Evolutionary conservation across 2,113 vertebrate genomes (phyloP), one percentile per base, ranked within the genome.

Genomic region (Serinus canaria): DNA sequence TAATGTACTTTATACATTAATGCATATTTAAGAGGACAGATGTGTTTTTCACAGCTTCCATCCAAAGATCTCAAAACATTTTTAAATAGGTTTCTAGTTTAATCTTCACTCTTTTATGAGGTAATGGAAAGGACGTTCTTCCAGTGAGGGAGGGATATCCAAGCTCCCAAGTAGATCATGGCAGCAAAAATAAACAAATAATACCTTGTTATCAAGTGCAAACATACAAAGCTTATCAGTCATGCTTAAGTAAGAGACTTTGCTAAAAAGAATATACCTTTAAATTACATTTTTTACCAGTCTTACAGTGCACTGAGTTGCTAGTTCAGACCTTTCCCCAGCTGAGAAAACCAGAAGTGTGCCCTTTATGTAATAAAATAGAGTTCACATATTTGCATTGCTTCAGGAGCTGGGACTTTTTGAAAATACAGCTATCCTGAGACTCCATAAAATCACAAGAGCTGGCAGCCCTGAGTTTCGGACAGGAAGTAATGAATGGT

Each of bases 401-500:
- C 68, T 97, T 92, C 82, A 86, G 94, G 82, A 93, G 75, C 70
- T 93, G 79, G 67, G 90, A 80, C 70, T 89, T 89, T 67, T 44
- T 50, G 90, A 94, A 96, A 95, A 91, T 88, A 79, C 92, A 80
- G 28, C 90, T 93, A 21, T 60, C 78, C 82, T 63, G 94, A 92
- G 90, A 94, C 90, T 86, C 67, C 86, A 73, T 94, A 80, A 95
- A 95, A 83, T 41, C 83, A 44, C 14, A 66, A 33, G 77, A 83
- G 82, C 41, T 91, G 94, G 93, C 84, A 94, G 90, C 50, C 19
- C 63, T 15, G 66, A 44, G 76, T 41, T 94, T 64, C 25, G 70
- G 94, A 83, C 95, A 87, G 94, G 89, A 92, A 91, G 89, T 28
- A 84, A 89, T 82, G 93, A 92, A 79, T 30, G 72, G 90, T 35